Base-by-base conservation (phyloP, 2,888 invertebrate species). In the Troides oblongomaculatus region DNA sequence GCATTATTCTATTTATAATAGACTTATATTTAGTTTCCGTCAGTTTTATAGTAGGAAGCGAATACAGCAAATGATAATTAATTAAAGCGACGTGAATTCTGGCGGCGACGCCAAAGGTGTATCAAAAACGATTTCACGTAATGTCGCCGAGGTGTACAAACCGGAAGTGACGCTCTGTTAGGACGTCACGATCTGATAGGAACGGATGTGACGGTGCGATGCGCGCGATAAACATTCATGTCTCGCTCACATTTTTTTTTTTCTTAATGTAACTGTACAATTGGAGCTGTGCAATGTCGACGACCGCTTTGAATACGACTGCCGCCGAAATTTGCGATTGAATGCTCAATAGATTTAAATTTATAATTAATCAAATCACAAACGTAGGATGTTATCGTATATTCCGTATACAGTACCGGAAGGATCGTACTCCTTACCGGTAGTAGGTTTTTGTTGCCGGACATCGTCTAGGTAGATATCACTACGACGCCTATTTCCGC, bases 181-280 rank as follows among this genome's bases (percentile, higher is more conserved):
- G 68, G 65, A 64, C 67, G 69, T 72, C 71, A 58, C 71, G 63
- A 71, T 71, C 71, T 69, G 66, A 71, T 67, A 64, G 56, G 64
- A 62, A 56, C 63, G 72, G 71, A 72, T 64, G 57, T 64, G 69
- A 71, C 57, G 68, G 60, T 61, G 69, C 63, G 66, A 64, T 63
- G 71, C 66, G 64, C 43, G 64, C 65, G 65, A 69, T 69, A 62
- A 59, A 50, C 59, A 25, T 36, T 63, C 36, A 46, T 66, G 66
- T 62, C 50, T 53, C 58, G 68, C 62, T 50, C 62, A 36, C 59
- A 50, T 64, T 10, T 57, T 66, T 59, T 62, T 62, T 68, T 23
- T 25, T 56, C 64, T 68, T 57, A 53, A 57, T 68, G 53, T 68
- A 64, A 68, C 68, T 53, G 64, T 68, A 64, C 63, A 12, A 25